Evolutionary conservation across 2,797 vertebrate genomes (phyloP), one percentile per base, ranked within the genome.

Genomic region (Octomys mimax): DNA sequence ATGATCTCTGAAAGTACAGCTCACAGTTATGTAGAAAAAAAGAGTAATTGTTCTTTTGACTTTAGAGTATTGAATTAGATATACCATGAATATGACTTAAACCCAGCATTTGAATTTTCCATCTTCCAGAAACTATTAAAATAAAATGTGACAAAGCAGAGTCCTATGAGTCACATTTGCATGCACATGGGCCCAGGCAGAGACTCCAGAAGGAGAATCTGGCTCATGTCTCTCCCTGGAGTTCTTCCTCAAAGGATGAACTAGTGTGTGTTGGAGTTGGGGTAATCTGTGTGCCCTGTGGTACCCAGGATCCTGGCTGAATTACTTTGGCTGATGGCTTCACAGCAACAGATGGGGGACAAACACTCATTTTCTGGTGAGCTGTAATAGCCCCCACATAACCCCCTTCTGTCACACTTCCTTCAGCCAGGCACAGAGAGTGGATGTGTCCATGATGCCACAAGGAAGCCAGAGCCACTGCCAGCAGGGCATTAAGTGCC

Each of bases 221-320:
- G 57, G 21, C 1, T 2, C 24, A 18, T 26, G 33, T 64, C 49
- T 81, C 9, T 64, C 28, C 64, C 12, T 1, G 66, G 49, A 36
- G 19, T 4, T 70, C 33, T 54, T 59, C 61, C 46, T 46, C 16
- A 2, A 31, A 49, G 0, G 12, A 52, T 22, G 49, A 86, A 64
- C 1, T 0, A 10, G 1, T 54, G 14, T 12, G 7, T 57, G n/a
- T 54, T 75, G 80, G 22, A 59, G 36, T 5, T 1, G 12, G 14
- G 33, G 1, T 42, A 31, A 33, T 28, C 28, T 3, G 14, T 64
- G 6, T 52, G n/a, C 31, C 83, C 39, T 71, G 4, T 21, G 12
- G 24, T 6, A 46, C 6, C 68, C 70, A n/a, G 5, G 46, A 46
- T 77, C 31, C 46, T 33, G 77, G 73, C 8, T 46, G 62, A 77